Conservation (phyloP, 2,888 invertebrate species). For the Digitonthophagus gazella region DNA sequence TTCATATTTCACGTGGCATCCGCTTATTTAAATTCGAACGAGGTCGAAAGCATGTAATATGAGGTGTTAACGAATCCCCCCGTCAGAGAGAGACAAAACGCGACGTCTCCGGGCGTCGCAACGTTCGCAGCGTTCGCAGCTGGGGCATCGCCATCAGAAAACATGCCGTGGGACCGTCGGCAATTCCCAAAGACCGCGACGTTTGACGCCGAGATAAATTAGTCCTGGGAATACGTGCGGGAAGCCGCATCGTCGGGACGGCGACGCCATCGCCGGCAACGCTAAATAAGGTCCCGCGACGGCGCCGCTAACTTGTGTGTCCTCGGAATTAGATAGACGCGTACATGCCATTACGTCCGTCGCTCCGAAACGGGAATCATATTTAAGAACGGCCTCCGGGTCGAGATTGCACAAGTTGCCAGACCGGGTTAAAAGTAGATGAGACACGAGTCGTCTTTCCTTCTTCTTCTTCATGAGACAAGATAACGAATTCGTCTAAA, state of each 20-base stretch:
- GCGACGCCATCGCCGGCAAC: background rate
- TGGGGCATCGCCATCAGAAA: constrained; percentile 43
- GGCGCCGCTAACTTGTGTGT: constrained; percentile 15
- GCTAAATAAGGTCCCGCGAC: constrained; percentile 21
- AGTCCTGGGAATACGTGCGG: constrained; percentile 44
- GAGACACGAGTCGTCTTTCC: too few relatives aligned
- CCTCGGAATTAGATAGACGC: constrained; percentile 8
- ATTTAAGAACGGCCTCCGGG: background rate
- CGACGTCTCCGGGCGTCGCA: constrained; percentile 10
- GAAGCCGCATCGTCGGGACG: constrained; percentile 11
- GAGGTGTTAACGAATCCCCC: constrained; percentile 17
- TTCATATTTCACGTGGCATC: background rate
- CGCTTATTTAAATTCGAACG: background rate
- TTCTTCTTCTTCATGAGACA: too few relatives aligned
- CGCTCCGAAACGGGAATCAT: background rate
- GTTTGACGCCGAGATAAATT: constrained; percentile 46
- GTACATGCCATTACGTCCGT: background rate
- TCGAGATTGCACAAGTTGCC: background rate
- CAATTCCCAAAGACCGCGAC: constrained; percentile 47
- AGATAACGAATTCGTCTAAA: too few relatives aligned
- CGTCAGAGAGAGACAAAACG: constrained; percentile 2
- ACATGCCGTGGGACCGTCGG: constrained; percentile 47
- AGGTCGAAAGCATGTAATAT: constrained; percentile 15
- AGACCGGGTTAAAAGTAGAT: background rate
- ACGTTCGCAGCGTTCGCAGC: background rate